These are phyloP conservation scores for Clivina fossor DNA, from an alignment of 2,888 invertebrate genomes.

Conservation along the genomic window DNA sequence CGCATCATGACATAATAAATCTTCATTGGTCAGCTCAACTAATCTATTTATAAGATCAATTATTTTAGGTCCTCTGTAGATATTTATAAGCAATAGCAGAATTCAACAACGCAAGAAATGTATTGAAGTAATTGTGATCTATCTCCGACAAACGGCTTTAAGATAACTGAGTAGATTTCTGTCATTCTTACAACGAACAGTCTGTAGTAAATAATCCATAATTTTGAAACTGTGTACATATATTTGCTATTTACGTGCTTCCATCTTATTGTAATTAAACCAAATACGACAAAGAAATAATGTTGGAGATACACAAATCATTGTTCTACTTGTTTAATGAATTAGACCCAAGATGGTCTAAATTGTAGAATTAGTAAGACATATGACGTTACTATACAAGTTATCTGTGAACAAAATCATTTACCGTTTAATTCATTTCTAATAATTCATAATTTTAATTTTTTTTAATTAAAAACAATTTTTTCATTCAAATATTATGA, in stretches of 20 bases:
- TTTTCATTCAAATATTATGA: too few species aligned
- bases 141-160: constrained; percentile 14
- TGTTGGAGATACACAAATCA: constrained; percentile 47
- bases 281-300: constrained; percentile 44
- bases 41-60: constrained; percentile 45
- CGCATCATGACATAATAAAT: constrained; percentile 47
- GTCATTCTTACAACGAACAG: constrained; percentile 41
- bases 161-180: constrained; percentile 3
- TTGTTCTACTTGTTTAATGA: constrained; percentile 10
- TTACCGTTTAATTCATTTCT: too few species aligned
- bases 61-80: constrained; percentile 45
- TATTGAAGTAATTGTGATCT: constrained; percentile 6
- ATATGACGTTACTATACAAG: constrained; percentile 45
- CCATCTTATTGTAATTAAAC: constrained; percentile 47
- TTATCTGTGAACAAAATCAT: constrained; percentile 43
- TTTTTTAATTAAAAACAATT: too few species aligned
- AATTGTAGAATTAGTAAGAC: constrained; percentile 46
- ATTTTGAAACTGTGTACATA: constrained; percentile 43
- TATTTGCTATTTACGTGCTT: constrained; percentile 45
- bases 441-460: too few species aligned
- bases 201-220: constrained; percentile 44
- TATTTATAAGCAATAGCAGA: constrained; percentile 43
- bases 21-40: constrained; percentile 43
- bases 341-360: constrained; percentile 39
- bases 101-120: constrained; percentile 26